Conservation (phyloP, 1,140 invertebrate genomes). For the Trinorchestia longiramus region DNA sequence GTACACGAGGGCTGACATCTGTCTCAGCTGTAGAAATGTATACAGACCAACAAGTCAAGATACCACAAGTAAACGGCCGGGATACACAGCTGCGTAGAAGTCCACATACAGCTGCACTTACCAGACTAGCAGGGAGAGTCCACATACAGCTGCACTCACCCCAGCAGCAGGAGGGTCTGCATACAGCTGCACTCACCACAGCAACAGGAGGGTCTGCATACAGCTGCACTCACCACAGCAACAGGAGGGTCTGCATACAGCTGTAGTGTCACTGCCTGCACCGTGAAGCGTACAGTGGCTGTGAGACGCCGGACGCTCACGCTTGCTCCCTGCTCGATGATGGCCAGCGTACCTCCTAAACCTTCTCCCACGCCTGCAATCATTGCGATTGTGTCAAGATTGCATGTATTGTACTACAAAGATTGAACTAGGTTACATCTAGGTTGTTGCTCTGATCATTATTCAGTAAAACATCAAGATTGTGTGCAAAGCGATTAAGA, state of each 20-base stretch:
- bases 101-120: background rate
- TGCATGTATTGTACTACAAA: no score
- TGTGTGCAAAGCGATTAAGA: no score
- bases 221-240: background rate
- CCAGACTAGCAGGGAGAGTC: background rate
- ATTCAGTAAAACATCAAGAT: no score
- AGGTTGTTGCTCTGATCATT: no score
- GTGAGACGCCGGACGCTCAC: background rate
- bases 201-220: background rate
- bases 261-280: conserved; percentile 18
- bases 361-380: background rate
- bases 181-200: background rate
- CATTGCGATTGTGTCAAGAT: no score
- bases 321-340: background rate
- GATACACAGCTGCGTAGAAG: background rate
- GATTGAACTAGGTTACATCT: no score
- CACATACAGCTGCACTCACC: background rate
- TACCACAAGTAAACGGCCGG: no score
- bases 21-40: no score
- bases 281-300: background rate
- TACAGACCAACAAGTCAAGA: no score
- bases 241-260: background rate
- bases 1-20: no score
- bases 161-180: background rate
- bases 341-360: background rate